Evolutionary conservation across 2,888 invertebrate species (phyloP), one percentile per base, ranked within the genome.

Genomic region (Nomada fabriciana): DNA sequence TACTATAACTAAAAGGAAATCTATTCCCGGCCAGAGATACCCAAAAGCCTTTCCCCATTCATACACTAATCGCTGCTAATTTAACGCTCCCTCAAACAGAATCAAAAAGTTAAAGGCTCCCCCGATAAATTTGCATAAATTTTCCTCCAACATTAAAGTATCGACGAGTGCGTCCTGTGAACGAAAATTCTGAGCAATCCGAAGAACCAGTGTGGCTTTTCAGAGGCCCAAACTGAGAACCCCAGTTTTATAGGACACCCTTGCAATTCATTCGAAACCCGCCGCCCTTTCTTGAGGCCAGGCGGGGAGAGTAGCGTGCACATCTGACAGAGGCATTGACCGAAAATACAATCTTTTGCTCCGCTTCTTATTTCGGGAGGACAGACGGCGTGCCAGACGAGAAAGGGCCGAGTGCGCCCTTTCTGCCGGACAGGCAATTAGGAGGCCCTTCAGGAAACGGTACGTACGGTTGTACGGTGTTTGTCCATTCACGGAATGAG

Each of bases 321-420:
- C 90, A 89, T 90, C 90, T 90, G 90, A 90, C 91, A 87, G 87
- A 90, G 88, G 88, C 90, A 90, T 88, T 90, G 89, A 89, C 89
- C 90, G 90, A 90, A 90, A 90, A 87, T 88, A 89, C 86, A 88
- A 88, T 77, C 87, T 90, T 89, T 89, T 87, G 85, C 83, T 78
- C 75, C 83, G 82, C 73, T 86, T 85, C 77, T 86, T 80, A 79
- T 84, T 83, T 83, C 83, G 72, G 72, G 77, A 75, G 78, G 82
- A 84, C 83, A 87, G 86, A 83, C 86, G 80, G 82, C 25, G 80
- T 80, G 85, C 83, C 81, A 82, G 86, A 84, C 84, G 83, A 50
- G 76, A 55, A 70, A 57, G 78, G 65, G 57, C 57, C 76, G 76
- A 70, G 74, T 50, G 75, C 71, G 79, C 86, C 86, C 79, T 81